Percentiles rank a stretch among this genome's conserved stretches.
Conservation (phyloP, 2,797 vertebrate species). For the Epinephelus malabaricus region DNA sequence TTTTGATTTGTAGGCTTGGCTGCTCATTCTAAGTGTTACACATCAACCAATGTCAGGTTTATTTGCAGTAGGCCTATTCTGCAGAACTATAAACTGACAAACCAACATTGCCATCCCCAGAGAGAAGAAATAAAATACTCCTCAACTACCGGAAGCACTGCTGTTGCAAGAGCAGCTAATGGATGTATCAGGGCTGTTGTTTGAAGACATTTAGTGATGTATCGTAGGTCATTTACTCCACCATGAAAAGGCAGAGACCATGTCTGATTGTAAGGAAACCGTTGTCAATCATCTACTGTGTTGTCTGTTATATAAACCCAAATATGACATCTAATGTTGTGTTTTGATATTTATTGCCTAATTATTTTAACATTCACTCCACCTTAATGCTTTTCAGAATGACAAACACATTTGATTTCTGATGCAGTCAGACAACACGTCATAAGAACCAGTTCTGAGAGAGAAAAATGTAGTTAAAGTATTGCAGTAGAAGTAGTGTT, state of each 20-base stretch:
- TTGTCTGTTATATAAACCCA: not conserved
- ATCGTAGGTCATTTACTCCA: not conserved
- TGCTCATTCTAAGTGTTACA: not conserved
- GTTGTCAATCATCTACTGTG: slow-evolving; percentile 5
- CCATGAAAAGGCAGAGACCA: not conserved
- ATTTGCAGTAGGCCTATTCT: not conserved
- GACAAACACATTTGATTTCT: no score
- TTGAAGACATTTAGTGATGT: not conserved
- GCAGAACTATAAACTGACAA: not conserved
- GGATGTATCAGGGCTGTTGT: not conserved
- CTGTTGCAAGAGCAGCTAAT: not conserved
- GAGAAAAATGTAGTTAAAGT: no score
- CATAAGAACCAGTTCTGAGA: no score
- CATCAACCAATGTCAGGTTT: not conserved
- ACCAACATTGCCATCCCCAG: not conserved
- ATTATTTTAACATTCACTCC: no score
- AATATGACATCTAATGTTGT: no score
- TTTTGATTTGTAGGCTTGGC: no score
- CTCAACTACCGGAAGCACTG: no score
- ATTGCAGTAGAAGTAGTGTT: no score
- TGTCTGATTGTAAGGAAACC: not conserved
- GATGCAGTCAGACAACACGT: no score
- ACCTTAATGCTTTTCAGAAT: no score
- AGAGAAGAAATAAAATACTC: not conserved
- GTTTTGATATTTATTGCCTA: no score